phyloP scores from a whole-genome alignment of 2,113 vertebrate genomes.

The Phoxinus phoxinus region DNA sequence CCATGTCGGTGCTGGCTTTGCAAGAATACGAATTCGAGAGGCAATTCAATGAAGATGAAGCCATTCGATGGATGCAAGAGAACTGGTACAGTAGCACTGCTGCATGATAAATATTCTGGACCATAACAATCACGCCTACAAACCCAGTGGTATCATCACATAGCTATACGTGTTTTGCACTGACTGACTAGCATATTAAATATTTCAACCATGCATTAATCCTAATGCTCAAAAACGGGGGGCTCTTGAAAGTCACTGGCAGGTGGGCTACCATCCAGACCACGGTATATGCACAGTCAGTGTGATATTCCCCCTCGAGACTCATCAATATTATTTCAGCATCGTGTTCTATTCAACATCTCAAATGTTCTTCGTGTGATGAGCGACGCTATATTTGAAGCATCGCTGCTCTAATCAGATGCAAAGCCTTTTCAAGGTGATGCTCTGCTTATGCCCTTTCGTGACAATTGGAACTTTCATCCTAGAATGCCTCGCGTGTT shows the following conservation, averaged over 20 bases:
- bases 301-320: neutral
- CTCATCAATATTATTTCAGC: neutral
- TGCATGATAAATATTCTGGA: conserved; percentile 20
- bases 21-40: conserved; percentile 98
- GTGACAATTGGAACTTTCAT: conserved; percentile 29
- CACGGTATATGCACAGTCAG: neutral
- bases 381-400: conserved; percentile 42
- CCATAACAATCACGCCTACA: neutral
- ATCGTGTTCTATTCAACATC: neutral
- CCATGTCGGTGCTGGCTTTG: conserved; percentile 94
- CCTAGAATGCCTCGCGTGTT: conserved; percentile 4
- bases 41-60: conserved; percentile 96
- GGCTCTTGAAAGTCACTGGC: conserved; percentile 27
- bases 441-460: conserved; percentile 40
- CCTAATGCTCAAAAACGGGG: neutral
- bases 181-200: neutral
- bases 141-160: neutral
- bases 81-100: conserved; percentile 83
- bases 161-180: neutral
- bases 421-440: conserved; percentile 48
- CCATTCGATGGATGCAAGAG: conserved; percentile 98
- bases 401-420: conserved; percentile 46
- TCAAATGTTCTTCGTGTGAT: neutral
- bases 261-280: neutral
- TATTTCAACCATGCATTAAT: conserved; percentile 10